A percentile compares a stretch with the other conserved stretches of the same genome.
phyloP scores from a whole-genome alignment of 2,797 vertebrate genomes.

The Poecile montanus region DNA sequence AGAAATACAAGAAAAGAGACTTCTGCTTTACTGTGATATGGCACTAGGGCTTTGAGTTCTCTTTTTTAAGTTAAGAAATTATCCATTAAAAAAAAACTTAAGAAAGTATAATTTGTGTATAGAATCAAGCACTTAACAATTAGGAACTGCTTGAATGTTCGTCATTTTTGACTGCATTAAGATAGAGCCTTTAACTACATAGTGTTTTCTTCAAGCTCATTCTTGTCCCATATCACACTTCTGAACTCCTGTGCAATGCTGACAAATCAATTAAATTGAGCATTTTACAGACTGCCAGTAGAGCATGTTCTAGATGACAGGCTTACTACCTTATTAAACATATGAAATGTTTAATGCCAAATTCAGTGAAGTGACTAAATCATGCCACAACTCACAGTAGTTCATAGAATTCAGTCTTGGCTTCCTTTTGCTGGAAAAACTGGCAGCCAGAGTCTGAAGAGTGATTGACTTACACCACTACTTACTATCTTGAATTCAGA shows the following conservation, averaged over 20 bases:
- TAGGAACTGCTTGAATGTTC: not conserved
- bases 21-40: not conserved
- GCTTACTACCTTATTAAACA: not conserved
- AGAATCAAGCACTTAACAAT: not conserved
- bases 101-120: not conserved
- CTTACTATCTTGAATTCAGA: not conserved
- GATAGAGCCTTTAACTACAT: not conserved
- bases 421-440: not conserved
- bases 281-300: not conserved
- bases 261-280: not conserved
- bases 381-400: not conserved
- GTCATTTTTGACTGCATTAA: not conserved
- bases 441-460: not conserved
- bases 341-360: not conserved
- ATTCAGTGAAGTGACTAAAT: not conserved
- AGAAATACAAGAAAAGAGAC: not conserved
- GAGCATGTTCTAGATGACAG: not conserved
- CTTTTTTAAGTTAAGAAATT: not conserved
- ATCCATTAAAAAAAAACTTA: not conserved
- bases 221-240: not conserved
- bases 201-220: not conserved
- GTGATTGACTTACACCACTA: not conserved
- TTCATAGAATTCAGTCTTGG: not conserved
- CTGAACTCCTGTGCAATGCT: not conserved
- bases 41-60: not conserved